Conservation (phyloP, 2,888 invertebrate species). For the Dasypolia templi region DNA sequence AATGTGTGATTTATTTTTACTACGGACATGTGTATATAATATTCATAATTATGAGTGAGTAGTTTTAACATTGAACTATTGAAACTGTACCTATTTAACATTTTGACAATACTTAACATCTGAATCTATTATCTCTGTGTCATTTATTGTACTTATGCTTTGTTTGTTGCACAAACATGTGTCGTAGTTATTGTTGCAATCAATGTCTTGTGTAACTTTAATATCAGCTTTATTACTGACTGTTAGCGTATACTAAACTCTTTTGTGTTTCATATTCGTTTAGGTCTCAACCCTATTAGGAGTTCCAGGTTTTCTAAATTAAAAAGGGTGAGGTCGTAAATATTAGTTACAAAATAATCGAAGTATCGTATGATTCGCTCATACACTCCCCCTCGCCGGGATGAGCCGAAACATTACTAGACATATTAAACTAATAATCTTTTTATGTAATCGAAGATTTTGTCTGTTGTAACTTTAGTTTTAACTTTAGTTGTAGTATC, state of each 20-base stretch:
- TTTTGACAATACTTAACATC: conserved; percentile 66
- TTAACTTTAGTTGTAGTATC: conserved; percentile 78
- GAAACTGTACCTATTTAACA: conserved; percentile 61
- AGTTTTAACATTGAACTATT: conserved; percentile 57
- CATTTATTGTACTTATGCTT: conserved; percentile 70
- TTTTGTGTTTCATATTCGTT: conserved; percentile 56
- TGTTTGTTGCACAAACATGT: conserved; percentile 68
- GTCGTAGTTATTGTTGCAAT: conserved; percentile 55
- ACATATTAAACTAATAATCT: conserved; percentile 56
- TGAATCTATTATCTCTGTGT: conserved; percentile 64
- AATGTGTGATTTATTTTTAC: conserved; percentile 65
- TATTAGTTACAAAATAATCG: conserved; percentile 34
- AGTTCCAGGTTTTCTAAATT: conserved; percentile 48
- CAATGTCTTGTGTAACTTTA: conserved; percentile 52
- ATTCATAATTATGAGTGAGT: conserved; percentile 57
- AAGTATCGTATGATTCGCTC: conserved; percentile 33
- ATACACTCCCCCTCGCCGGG: conserved; percentile 19
- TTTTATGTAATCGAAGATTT: conserved; percentile 67
- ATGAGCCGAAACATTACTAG: conserved; percentile 43
- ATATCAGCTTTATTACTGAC: conserved; percentile 58
- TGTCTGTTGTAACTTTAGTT: conserved; percentile 79
- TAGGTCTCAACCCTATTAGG: conserved; percentile 31
- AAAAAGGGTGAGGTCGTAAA: conserved; percentile 49
- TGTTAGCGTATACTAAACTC: conserved; percentile 61
- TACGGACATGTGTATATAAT: conserved; percentile 63